Percentiles rank a stretch among this genome's conserved stretches.
Conservation (phyloP, 2,797 vertebrate species). For the Spinibarbus caldwelli region DNA sequence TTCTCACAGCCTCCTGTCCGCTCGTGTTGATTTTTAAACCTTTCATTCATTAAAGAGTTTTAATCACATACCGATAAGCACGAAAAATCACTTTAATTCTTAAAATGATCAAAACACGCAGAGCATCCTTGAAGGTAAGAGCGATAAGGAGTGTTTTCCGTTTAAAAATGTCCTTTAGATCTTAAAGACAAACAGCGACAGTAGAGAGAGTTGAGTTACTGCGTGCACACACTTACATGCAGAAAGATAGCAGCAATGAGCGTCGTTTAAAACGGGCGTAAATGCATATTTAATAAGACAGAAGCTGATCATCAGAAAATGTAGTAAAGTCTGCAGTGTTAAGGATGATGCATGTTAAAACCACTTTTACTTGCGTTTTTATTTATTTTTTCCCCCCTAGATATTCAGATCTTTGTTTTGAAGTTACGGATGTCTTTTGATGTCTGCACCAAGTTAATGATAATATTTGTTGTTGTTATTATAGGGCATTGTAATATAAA, state of each 20-base stretch:
- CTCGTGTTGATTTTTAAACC: slow-evolving; percentile 72
- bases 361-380: background rate
- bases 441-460: background rate
- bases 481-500: background rate
- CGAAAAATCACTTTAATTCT: background rate
- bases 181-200: background rate
- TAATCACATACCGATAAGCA: background rate
- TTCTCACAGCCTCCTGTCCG: background rate
- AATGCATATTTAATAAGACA: background rate
- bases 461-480: background rate
- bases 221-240: background rate
- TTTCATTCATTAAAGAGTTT: slow-evolving; percentile 38
- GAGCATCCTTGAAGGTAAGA: slow-evolving; percentile 27
- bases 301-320: background rate
- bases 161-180: background rate
- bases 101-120: background rate
- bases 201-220: background rate
- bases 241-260: background rate
- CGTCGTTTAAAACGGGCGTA: background rate
- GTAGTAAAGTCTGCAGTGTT: background rate
- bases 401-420: background rate
- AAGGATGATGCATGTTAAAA: background rate
- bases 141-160: background rate
- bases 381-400: accelerated
- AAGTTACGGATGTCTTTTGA: background rate